phyloP scores from a whole-genome alignment of 2,888 invertebrate species.

The Ryuthela nishihirai region DNA sequence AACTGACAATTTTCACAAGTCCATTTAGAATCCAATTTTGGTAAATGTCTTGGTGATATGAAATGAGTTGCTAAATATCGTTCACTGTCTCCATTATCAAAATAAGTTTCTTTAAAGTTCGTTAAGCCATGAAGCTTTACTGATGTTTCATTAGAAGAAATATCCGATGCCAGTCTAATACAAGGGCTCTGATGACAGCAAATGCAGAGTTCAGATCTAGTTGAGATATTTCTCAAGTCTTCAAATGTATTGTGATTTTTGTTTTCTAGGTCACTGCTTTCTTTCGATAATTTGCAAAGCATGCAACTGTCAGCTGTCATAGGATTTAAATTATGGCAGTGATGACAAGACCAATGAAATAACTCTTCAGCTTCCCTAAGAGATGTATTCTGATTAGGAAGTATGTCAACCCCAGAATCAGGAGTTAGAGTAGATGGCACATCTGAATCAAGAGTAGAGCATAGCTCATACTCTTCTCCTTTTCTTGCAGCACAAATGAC shows the following conservation, averaged over 20 bases:
- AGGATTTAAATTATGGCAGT: constrained; percentile 34
- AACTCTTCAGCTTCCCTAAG: constrained; percentile 13
- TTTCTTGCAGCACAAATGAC: constrained; percentile 32
- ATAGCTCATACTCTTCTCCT: constrained; percentile 8
- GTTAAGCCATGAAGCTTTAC: constrained; percentile 11
- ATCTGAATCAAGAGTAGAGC: constrained; percentile 20
- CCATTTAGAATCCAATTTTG: constrained; percentile 47
- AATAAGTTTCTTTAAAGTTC: constrained; percentile 12
- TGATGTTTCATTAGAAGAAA: constrained; percentile 17
- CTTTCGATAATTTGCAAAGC: constrained; percentile 20
- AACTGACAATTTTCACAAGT: constrained; percentile 48
- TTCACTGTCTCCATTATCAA: constrained; percentile 19
- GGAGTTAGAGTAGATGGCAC: constrained; percentile 29
- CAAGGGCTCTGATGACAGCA: too few relatives aligned
- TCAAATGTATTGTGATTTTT: constrained; percentile 22
- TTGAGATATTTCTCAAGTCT: constrained; percentile 25
- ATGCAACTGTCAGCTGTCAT: constrained; percentile 25
- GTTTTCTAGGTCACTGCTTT: constrained; percentile 5
- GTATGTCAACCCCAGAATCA: constrained; percentile 31
- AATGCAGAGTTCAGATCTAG: constrained; percentile 18
- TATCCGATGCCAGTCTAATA: neutral
- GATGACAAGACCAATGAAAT: constrained; percentile 36
- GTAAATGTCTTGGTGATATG: constrained; percentile 36
- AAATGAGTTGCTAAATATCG: constrained; percentile 25
- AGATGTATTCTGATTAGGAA: constrained; percentile 25